These are phyloP conservation scores for Morelia viridis DNA, from an alignment of 2,797 vertebrate genomes.

Conservation along the genomic window DNA sequence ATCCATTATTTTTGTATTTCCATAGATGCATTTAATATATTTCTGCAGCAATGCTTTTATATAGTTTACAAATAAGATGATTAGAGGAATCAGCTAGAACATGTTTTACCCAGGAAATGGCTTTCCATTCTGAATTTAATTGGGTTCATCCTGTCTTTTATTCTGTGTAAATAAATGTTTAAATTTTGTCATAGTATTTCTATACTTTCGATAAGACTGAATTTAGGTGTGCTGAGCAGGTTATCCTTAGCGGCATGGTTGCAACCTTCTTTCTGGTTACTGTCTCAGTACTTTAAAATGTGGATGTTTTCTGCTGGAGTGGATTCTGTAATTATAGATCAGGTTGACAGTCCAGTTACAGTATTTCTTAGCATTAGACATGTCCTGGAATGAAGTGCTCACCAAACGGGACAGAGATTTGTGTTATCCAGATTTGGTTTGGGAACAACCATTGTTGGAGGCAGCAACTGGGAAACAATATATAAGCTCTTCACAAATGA, in stretches of 20 bases:
- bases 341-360: neutral
- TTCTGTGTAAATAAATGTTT: neutral
- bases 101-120: neutral
- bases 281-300: neutral
- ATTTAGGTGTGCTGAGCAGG: neutral
- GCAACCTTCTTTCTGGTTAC: neutral
- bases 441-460: neutral
- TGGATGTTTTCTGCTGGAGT: neutral
- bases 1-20: neutral
- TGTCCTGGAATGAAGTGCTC: neutral
- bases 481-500: neutral
- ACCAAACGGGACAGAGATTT: neutral
- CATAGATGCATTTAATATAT: no score
- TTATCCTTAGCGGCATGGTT: neutral
- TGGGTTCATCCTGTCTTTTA: neutral
- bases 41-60: no score
- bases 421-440: neutral
- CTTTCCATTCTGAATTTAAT: neutral
- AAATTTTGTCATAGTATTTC: neutral
- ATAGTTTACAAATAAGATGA: neutral
- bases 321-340: neutral
- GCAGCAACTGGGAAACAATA: no score
- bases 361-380: neutral
- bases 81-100: neutral
- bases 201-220: neutral